Evolutionary conservation across 1,140 invertebrate genomes (phyloP), one percentile per base, ranked within the genome.

Genomic region (Drosophila neocordata): DNA sequence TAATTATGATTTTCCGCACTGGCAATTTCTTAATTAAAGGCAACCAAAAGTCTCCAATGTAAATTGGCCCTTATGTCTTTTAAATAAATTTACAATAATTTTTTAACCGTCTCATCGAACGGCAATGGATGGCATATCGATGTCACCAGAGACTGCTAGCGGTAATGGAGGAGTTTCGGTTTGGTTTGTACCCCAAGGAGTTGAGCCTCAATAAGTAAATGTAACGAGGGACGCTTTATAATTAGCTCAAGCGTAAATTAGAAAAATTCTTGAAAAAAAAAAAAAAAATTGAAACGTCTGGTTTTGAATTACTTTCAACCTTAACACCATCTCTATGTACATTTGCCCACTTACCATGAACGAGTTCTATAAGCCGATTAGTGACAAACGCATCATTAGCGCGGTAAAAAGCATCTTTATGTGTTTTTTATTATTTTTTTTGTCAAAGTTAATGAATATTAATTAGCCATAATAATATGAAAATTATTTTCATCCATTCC

Each of bases 1-100:
- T 87, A 81, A 85, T 85, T 87, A 85, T 85, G 77, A 78, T 87
- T 87, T 87, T 87, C 73, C 82, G 82, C 82, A 85, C 82, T 85
- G 82, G 63, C 67, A 87, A 85, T 85, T 85, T 78, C 82, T 82
- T 87, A 75, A 85, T 87, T 75, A 87, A 87, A 77, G 74, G 62
- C 41, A 62, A 44, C 48, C 20, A 57, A 73, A 35, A 66, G 51
- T 53, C 51, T 48, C 41, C 41, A 48, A 53, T 72, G 61, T 87
- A 85, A 85, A 87, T 85, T 82, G 66, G 41, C 18, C 81, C 66
- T 74, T 71, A 71, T 81, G 69, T 68, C 66, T 87, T 81, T 81
- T 81, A 77, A 85, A 84, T 81, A 85, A 77, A 87, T 81, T 84
- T 81, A 70, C 81, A 80, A 85, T 81, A 74, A 65, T 74, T 81